Base-by-base conservation (phyloP, 2,113 vertebrate species). In the Macroglossus sobrinus region DNA sequence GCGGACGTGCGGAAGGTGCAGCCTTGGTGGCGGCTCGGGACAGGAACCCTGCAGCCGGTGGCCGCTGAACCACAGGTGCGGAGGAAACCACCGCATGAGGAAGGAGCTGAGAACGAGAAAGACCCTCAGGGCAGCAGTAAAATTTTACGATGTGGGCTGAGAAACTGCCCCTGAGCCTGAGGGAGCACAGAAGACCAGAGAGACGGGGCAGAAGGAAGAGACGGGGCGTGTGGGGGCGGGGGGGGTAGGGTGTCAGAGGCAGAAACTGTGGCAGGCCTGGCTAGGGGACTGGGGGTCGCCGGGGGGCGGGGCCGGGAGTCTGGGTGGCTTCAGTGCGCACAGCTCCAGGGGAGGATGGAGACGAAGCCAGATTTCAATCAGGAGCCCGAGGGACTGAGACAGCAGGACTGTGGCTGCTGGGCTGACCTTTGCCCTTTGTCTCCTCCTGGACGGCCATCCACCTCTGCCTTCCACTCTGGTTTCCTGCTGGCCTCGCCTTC, bases 371-470 rank as follows among this genome's bases (percentile, higher is more conserved):
- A 5, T 4, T 24, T 59, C 57, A 50, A 11, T 11, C 11, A 24
- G 50, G 16, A 66, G 30, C 1, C 24, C 4, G 7, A 43, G 59
- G 61, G 15, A 30, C 72, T 0, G 8, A 0, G 40, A 33, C 6
- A 2, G 45, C 1, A 1, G 50, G 45, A 5, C 69, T 2, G 0
- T 7, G 0, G 28, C 47, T 6, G 0, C 57, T 2, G n/a, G 35
- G 30, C 57, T 15, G 43, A 7, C 22, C 2, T 3, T 21, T 0
- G 7, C 4, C 47, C 5, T 64, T 12, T 63, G 3, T 2, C 19
- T 1, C 30, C 79, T 8, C 14, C 35, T n/a, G 3, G 3, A 7
- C 0, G 12, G 33, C 38, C 33, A 18, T 2, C 21, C 47, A 4
- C 55, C 43, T 16, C 24, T 4, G 1, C 57, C 9, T 33, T 24